These are phyloP conservation scores for Ferrisia virgata DNA, from an alignment of 2,888 invertebrate species.

Conservation along the genomic window DNA sequence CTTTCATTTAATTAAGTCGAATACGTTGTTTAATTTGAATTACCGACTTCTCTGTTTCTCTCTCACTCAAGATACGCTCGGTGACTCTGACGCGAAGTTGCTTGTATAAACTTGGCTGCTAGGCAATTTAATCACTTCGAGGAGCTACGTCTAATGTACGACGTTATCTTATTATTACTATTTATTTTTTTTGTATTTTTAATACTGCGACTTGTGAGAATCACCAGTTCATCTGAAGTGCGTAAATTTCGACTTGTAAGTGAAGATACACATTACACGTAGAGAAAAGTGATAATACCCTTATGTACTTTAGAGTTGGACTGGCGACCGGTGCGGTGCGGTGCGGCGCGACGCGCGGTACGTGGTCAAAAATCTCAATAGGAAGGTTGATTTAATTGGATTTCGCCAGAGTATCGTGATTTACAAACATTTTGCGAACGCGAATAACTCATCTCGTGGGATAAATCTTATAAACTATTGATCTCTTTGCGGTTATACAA, in stretches of 20 bases:
- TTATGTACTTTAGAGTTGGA: neutral
- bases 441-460: neutral
- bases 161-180: too few species aligned
- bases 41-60: neutral
- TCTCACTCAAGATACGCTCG: neutral
- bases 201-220: too few species aligned
- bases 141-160: neutral
- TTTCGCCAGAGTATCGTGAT: neutral
- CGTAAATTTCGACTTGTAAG: too few species aligned
- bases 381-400: neutral
- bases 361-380: neutral
- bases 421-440: neutral
- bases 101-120: neutral
- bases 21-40: constrained; percentile 12
- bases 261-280: too few species aligned
- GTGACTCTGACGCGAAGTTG: neutral
- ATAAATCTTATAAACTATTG: constrained; percentile 13
- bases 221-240: too few species aligned
- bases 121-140: neutral
- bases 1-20: constrained; percentile 12
- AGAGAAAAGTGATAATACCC: too few species aligned
- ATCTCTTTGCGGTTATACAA: neutral
- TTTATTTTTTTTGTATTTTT: too few species aligned
- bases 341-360: too few species aligned
- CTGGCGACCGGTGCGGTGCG: too few species aligned